Conservation (phyloP, 2,113 vertebrate genomes). For the Otocyon megalotis region DNA sequence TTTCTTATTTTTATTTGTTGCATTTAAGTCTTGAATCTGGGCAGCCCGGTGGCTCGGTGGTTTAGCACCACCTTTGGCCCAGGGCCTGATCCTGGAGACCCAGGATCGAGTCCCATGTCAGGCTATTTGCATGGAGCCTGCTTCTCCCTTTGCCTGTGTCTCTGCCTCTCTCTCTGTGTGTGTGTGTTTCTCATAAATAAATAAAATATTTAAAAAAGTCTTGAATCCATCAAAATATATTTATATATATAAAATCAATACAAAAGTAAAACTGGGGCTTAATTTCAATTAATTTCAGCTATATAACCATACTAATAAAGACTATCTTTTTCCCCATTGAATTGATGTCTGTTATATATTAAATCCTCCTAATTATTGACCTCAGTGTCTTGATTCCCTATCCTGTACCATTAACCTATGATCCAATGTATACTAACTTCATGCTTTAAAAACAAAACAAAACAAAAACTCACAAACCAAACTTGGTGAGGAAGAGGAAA, state of each 20-base stretch:
- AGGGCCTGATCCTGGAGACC: too few relatives aligned
- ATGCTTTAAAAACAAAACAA: background rate
- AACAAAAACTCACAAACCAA: background rate
- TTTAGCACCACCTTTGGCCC: too few relatives aligned
- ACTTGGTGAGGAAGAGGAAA: background rate
- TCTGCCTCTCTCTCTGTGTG: too few relatives aligned
- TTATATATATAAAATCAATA: background rate
- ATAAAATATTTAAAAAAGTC: too few relatives aligned
- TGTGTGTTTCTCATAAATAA: too few relatives aligned
- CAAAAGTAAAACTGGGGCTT: background rate
- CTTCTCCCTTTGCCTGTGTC: too few relatives aligned
- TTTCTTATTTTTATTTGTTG: slow-evolving; percentile 2
- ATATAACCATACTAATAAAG: background rate
- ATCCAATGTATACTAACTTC: background rate
- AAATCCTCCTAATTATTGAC: slow-evolving; percentile 3
- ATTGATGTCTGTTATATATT: background rate
- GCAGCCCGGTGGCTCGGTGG: too few relatives aligned
- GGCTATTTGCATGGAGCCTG: too few relatives aligned
- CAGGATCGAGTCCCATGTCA: too few relatives aligned
- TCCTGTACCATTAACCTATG: background rate
- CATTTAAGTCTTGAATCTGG: background rate
- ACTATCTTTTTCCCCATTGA: background rate
- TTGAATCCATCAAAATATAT: background rate
- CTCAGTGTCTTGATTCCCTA: background rate
- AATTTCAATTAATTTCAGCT: background rate